phyloP scores from a whole-genome alignment of 2,888 invertebrate genomes.

The Drosophila suboccidentalis region DNA sequence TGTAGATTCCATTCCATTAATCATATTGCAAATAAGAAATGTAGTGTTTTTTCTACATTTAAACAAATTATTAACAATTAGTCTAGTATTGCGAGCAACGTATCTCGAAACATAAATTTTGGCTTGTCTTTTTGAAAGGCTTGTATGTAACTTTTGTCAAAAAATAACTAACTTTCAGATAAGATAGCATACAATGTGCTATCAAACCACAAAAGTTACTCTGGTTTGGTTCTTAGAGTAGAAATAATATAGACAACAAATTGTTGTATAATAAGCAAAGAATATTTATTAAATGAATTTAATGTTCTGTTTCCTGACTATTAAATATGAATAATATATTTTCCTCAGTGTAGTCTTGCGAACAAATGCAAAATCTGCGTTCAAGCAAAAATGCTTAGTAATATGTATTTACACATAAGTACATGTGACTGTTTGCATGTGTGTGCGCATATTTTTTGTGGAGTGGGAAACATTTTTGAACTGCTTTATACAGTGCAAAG shows the following conservation, averaged over 20 bases:
- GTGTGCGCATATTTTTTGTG: background rate
- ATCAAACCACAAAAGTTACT: conserved; percentile 2
- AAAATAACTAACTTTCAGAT: conserved; percentile 18
- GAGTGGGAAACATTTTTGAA: conserved; percentile 13
- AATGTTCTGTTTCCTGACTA: background rate
- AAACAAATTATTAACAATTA: background rate
- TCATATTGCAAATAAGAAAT: too few species aligned
- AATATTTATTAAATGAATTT: background rate
- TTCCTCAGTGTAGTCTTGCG: conserved; percentile 33
- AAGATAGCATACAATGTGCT: conserved; percentile 28
- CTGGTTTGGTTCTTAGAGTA: background rate
- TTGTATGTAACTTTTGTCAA: conserved; percentile 4
- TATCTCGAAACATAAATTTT: background rate
- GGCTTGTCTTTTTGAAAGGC: background rate
- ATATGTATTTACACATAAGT: conserved; percentile 9
- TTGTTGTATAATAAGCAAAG: background rate
- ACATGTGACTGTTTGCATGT: background rate
- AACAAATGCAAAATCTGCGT: conserved; percentile 39
- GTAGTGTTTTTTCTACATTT: too few species aligned
- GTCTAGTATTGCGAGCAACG: background rate
- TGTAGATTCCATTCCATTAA: too few species aligned
- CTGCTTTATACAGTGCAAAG: conserved; percentile 16
- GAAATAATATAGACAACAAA: background rate
- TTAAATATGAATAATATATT: background rate
- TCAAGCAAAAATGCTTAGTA: conserved; percentile 41